Evolutionary conservation across 2,797 vertebrate species (phyloP).

Genomic region (Vultur gryphus): DNA sequence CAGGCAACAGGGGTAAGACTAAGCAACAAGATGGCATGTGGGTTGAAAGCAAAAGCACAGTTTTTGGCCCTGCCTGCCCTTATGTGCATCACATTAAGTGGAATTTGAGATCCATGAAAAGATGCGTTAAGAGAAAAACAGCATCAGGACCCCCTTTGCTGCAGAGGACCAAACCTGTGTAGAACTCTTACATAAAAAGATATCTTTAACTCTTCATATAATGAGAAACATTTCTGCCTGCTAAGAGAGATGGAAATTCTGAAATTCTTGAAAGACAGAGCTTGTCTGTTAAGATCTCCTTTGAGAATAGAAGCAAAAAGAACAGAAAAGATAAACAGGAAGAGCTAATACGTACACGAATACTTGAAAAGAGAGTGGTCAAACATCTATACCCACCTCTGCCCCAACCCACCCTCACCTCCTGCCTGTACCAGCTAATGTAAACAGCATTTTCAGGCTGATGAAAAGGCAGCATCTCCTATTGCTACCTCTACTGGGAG

Average conservation of each 20-base stretch:
- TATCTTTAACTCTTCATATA: background rate
- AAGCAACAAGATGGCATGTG: background rate
- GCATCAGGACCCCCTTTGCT: background rate
- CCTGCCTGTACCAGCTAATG: background rate
- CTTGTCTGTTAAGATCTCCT: background rate
- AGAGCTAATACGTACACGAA: constrained; percentile 10
- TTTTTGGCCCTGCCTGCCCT: background rate
- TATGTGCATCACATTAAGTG: background rate
- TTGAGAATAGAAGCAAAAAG: background rate
- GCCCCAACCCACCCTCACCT: background rate
- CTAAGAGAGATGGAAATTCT: background rate
- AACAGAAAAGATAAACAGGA: background rate
- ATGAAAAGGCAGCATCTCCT: constrained; percentile 39
- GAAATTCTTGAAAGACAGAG: background rate
- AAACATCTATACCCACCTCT: background rate
- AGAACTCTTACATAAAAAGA: background rate
- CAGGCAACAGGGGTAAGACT: background rate
- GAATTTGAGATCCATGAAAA: background rate
- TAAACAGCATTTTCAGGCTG: constrained; percentile 23
- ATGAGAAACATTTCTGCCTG: background rate
- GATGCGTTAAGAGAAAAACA: background rate
- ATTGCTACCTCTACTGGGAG: background rate
- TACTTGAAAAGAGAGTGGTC: constrained; percentile 25
- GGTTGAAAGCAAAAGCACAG: background rate
- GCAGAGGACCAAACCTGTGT: background rate